These are phyloP conservation scores for Leptatherina wallacei DNA, from an alignment of 2,797 vertebrate species.

Conservation along the genomic window DNA sequence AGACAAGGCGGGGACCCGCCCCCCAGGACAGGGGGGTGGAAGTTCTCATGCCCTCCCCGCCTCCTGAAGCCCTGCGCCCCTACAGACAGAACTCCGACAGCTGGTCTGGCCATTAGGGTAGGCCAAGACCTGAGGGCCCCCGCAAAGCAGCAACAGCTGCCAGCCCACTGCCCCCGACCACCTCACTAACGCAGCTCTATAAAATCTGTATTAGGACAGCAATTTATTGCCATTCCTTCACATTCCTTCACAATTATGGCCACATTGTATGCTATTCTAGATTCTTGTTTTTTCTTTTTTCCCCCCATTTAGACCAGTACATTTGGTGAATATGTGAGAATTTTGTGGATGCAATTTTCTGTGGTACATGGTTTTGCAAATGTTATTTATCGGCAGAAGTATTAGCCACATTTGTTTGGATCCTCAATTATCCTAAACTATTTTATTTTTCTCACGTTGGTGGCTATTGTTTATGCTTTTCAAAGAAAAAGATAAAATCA, in stretches of 20 bases:
- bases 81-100: slow-evolving; percentile 87
- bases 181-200: slow-evolving; percentile 69
- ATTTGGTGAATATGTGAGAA: slow-evolving; percentile 10
- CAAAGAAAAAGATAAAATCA: slow-evolving; percentile 4
- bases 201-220: slow-evolving; percentile 78
- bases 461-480: slow-evolving; percentile 47
- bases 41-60: slow-evolving; percentile 90
- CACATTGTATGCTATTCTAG: slow-evolving; percentile 34
- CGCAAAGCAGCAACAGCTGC: slow-evolving; percentile 86
- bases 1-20: slow-evolving; percentile 86
- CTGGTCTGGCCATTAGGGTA: slow-evolving; percentile 87
- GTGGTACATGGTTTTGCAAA: slow-evolving; percentile 36
- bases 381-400: slow-evolving; percentile 27
- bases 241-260: slow-evolving; percentile 65
- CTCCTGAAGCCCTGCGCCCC: slow-evolving; percentile 80
- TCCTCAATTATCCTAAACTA: slow-evolving; percentile 40
- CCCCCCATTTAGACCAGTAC: slow-evolving; percentile 9
- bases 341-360: slow-evolving; percentile 5
- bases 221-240: slow-evolving; percentile 72
- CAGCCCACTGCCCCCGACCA: slow-evolving; percentile 77
- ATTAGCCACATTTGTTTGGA: slow-evolving; percentile 14
- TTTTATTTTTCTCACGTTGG: slow-evolving; percentile 32
- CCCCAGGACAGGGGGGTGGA: slow-evolving; percentile 84
- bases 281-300: slow-evolving; percentile 5
- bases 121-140: slow-evolving; percentile 83